Base-by-base conservation (phyloP, 2,888 invertebrate genomes). In the Drosophila pseudotakahashii region DNA sequence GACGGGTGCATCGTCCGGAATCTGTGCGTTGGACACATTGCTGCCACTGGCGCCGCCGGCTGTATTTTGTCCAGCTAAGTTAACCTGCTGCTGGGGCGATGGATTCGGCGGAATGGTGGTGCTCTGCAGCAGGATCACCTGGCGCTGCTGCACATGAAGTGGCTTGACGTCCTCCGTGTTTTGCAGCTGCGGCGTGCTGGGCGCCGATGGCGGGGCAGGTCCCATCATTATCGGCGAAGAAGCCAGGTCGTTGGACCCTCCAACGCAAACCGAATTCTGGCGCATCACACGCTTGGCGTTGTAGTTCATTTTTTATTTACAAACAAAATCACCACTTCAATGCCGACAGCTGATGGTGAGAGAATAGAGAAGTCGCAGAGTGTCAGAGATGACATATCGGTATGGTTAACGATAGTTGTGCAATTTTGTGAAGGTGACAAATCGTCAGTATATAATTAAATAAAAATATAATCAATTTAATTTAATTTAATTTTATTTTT, bases 1-100 rank as follows among this genome's bases (percentile, higher is more conserved):
- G 0, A 91, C 90, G 4, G 88, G 78, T 3, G 81, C 79, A 36
- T 90, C 90, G 13, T 90, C 90, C 14, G 71, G 57, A 5, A 81
- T 37, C 64, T 71, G 84, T 0, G 64, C 60, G n/a, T 59, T 61
- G 3, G 14, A 6, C 7, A 13, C 30, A 14, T 37, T 64, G 67
- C 11, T n/a, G 39, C 19, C 60, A 2, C n/a, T 34, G 11, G 76
- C 37, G 10, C 16, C 58, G 2, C 26, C 45, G 13, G 63, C 55
- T 6, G 57, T 37, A 26, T 32, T 63, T 9, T 58, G 55, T 7
- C 42, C 34, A 3, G 48, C 16, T n/a, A 47, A 10, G 19, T 30
- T 52, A 2, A 60, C 41, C 19, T 69, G 68, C 19, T 69, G 68
- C 16, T 63, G 73, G 7, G 71, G 62, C 10, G 70, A 61, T 9